A percentile compares a stretch with the other conserved stretches of the same genome.
phyloP scores from a whole-genome alignment of 2,888 invertebrate genomes.

The Tromatobia lineatoria region DNA sequence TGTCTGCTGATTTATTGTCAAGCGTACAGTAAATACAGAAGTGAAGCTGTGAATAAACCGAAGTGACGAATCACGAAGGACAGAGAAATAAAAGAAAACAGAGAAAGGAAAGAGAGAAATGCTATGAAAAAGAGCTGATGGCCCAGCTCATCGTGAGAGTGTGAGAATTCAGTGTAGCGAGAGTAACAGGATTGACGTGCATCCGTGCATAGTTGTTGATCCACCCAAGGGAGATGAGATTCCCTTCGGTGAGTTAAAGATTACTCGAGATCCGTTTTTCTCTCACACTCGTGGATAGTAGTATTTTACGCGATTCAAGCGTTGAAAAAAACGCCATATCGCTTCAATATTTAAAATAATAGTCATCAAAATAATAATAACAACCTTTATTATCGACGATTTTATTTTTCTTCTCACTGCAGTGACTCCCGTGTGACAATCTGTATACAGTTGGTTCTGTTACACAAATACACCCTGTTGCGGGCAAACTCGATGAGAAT shows the following conservation, averaged over 20 bases:
- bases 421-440: conserved; percentile 26
- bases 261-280: conserved; percentile 32
- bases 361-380: conserved; percentile 35
- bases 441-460: not conserved
- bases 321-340: conserved; percentile 7
- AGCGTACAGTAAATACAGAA: conserved; percentile 37
- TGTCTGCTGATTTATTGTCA: conserved; percentile 54
- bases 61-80: conserved; percentile 26
- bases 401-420: conserved; percentile 4
- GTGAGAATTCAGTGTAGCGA: conserved; percentile 51
- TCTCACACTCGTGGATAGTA: conserved; percentile 31
- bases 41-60: conserved; percentile 18
- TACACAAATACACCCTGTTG: conserved; percentile 11
- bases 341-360: conserved; percentile 8
- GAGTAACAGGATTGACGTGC: conserved; percentile 57
- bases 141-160: conserved; percentile 31
- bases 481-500: conserved; percentile 41
- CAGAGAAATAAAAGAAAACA: conserved; percentile 16
- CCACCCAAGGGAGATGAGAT: conserved; percentile 31
- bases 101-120: conserved; percentile 14
- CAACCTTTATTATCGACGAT: conserved; percentile 38
- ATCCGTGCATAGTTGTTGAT: conserved; percentile 27
- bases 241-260: conserved; percentile 30
- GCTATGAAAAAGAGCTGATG: conserved; percentile 21
- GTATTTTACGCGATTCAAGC: conserved; percentile 5